Evolutionary conservation across 2,888 invertebrate genomes (phyloP), one percentile per base, ranked within the genome.

Genomic region (Serrognathus titanus): DNA sequence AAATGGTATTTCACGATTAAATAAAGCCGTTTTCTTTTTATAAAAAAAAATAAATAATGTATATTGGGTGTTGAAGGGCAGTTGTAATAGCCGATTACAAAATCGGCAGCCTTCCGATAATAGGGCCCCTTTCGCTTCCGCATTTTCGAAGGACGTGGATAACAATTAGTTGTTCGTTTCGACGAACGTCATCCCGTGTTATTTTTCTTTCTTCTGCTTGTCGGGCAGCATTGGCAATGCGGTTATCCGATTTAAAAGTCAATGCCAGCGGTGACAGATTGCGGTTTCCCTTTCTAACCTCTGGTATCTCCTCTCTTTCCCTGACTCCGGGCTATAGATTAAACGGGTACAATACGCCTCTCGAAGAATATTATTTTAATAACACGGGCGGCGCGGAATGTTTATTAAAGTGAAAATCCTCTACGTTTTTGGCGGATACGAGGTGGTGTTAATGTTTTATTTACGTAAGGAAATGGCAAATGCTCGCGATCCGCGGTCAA

Each of bases 171-270:
- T 43, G 43, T 43, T 43, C 16, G 10, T 43, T 16, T 11, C 43
- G 16, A 8, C 43, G 20, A 10, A 43, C 43, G 43, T 48, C 48
- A 45, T 40, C 54, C 50, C 49, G 16, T 53, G 49, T 57, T 53
- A 50, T 10, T 11, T 51, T 35, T 38, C 49, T 53, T 53, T 46
- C 52, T 24, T 53, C 45, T 43, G 43, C 52, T 47, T 40, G 41
- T 16, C 40, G 41, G 47, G 48, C 55, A 51, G 51, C 45, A 46
- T 60, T 50, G 41, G 39, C 46, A 51, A 49, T 56, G 53, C 56
- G 56, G 59, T 59, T 62, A 61, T 65, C 61, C 63, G 59, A 66
- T 68, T 68, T 66, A 66, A 66, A 68, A 68, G 68, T 68, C 68
- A 66, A 68, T 65, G 66, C 50, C 63, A 65, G 62, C 55, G 66